Base-by-base conservation (phyloP, 1,140 invertebrate genomes). In the Globodera rostochiensis region DNA sequence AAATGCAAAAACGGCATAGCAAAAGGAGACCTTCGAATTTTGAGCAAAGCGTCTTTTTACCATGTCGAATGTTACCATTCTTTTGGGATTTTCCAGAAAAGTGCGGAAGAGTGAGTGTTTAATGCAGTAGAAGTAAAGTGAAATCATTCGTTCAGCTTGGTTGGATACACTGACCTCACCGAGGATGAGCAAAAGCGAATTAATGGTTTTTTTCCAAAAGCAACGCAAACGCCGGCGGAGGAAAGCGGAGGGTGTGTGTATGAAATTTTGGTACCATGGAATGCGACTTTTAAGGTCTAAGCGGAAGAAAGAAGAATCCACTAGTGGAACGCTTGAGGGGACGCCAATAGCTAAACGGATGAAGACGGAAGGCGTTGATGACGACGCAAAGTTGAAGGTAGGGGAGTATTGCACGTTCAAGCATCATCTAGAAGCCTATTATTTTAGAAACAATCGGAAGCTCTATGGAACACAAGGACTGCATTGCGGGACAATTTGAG, bases 121-220 rank as follows among this genome's bases (percentile, higher is more conserved):
- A 71, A 19, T 50, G 36, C 36, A 36, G 2, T 36, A 36, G 36
- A 36, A 36, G 36, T 73, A 57, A 49, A 53, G 11, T 53, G 9
- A 82, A 9, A 73, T 70, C 75, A 74, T 69, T 67, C 64, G 80
- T 85, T 81, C 71, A 91, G 91, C 69, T 90, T 98, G 53, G 93
- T 94, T 81, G 95, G 96, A 0, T 95, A 93, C 89, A 91, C 93
- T 19, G 90, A 87, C 6, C 91, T 98, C 3, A 92, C 91, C 11
- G 92, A 93, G 85, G 94, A 94, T 81, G 95, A 97, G 89, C 92
- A 94, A 90, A 88, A 91, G 8, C 91, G 92, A 71, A 87, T 97
- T 0, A 93, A 93, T 85, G 91, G 93, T 80, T 92, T 93, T 83
- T 90, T 96, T 57, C 93, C 93, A 87, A 94, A 93, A 91, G 85